Conservation (phyloP, 2,888 invertebrate genomes). For the Eucriotettix oculatus region DNA sequence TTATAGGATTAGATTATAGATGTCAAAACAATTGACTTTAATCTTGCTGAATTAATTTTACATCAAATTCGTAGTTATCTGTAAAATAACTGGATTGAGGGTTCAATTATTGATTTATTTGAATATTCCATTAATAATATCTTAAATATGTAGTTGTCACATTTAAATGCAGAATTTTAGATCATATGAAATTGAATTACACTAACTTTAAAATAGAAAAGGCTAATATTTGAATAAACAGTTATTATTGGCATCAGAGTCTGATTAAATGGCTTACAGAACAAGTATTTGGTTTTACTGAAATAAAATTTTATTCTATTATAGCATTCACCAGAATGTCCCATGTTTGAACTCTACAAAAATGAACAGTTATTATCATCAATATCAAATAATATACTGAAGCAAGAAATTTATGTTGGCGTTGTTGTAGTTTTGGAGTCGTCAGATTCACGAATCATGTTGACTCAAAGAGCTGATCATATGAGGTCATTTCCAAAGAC, state of each 20-base stretch:
- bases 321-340: conserved; percentile 15
- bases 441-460: conserved; percentile 23
- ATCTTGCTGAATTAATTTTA: too few species aligned
- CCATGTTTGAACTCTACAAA: conserved; percentile 4
- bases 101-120: too few species aligned
- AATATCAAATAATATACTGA: conserved; percentile 1
- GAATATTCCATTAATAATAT: background rate
- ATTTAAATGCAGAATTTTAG: background rate
- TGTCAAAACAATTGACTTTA: too few species aligned
- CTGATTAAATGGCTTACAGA: background rate
- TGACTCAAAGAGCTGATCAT: conserved; percentile 24
- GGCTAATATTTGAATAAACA: background rate
- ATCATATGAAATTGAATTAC: background rate
- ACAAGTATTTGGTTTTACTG: background rate
- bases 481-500: conserved; percentile 27
- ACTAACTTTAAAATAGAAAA: background rate
- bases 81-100: too few species aligned
- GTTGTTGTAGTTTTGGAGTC: conserved; percentile 25
- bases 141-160: background rate
- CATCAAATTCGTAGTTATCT: too few species aligned
- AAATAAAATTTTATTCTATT: conserved; percentile 3
- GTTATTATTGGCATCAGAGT: background rate
- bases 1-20: too few species aligned
- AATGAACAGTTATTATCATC: background rate
- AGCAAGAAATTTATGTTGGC: conserved; percentile 18